Evolutionary conservation across 2,113 vertebrate genomes (phyloP).

Genomic region (Thymallus thymallus): DNA sequence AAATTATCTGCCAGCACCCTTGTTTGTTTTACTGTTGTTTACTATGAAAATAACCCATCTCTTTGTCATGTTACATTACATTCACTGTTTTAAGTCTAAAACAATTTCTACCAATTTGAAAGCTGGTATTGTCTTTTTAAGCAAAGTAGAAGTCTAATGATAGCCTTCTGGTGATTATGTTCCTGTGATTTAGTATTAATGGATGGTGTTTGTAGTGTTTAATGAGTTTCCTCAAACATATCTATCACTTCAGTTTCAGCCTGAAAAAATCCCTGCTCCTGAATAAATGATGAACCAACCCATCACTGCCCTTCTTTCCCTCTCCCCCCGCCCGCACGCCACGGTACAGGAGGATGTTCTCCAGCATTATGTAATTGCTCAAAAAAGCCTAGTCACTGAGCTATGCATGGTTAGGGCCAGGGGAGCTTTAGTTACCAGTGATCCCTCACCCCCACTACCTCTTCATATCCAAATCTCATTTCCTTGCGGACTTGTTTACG

Average conservation of each 20-base stretch:
- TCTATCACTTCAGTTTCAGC: neutral
- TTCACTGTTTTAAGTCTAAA: neutral
- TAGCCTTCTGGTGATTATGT: neutral
- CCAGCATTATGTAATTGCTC: constrained; percentile 33
- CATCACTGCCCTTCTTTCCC: neutral
- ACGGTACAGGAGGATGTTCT: constrained; percentile 10
- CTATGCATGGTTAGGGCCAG: neutral
- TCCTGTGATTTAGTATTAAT: neutral
- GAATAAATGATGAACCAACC: neutral
- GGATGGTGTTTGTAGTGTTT: neutral
- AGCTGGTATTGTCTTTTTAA: neutral
- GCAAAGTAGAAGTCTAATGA: neutral
- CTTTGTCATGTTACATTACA: neutral
- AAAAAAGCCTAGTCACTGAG: constrained; percentile 15
- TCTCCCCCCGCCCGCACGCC: neutral
- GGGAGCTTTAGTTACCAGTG: constrained; percentile 16
- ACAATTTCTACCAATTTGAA: neutral
- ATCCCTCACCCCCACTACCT: constrained; percentile 11
- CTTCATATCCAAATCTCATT: constrained; percentile 26
- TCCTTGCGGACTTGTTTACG: constrained; percentile 26
- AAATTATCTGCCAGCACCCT: neutral
- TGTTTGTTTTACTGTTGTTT: neutral
- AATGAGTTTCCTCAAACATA: neutral
- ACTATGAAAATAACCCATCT: neutral
- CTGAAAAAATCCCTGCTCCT: neutral